Evolutionary conservation across 1,140 invertebrate species (phyloP), one percentile per base, ranked within the genome.

Genomic region (Metopolophium dirhodum): DNA sequence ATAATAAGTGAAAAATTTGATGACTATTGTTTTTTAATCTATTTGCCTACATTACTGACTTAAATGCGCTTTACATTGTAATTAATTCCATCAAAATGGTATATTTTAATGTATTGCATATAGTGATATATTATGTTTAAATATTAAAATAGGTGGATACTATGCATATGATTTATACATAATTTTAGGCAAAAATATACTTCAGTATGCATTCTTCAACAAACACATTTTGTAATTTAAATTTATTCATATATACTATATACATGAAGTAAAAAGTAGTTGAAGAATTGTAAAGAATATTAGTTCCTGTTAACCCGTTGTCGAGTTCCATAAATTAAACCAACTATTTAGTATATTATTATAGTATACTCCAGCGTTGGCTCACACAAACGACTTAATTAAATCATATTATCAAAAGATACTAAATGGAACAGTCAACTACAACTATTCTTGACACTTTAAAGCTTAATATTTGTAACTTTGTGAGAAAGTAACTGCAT

Each of bases 1-100:
- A 68, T 61, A 90, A 45, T n/a, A 41, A 41, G 14, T 45, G 45
- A 45, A 90, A 20, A 45, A 68, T 45, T 68, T 90, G 37, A 89
- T 37, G 35, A 88, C 87, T 88, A 51, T 88, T 88, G 20, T 88
- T 88, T 37, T 88, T 51, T 88, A 88, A 88, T 88, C 87, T 88
- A 88, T 88, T 88, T 51, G 3, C 41, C 41, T 41, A 35, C 87
- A 22, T 51, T 35, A 26, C 7, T 35, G n/a, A 54, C 49, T 23
- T 54, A 88, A 88, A 88, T 54, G n/a, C 35, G 7, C 8, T n/a
- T 18, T 20, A 35, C 30, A 49, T 54, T 23, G 47, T 88, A 54
- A 88, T 88, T 51, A 51, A 51, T 49, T 47, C n/a, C 6, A 85
- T n/a, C 30, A n/a, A 77, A 77, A 18, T 77, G 23, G 83, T 26